Evolutionary conservation across 92 coral and sea anemone genomes (phyloP).

Genomic region (Isaurus tuberculatus): DNA sequence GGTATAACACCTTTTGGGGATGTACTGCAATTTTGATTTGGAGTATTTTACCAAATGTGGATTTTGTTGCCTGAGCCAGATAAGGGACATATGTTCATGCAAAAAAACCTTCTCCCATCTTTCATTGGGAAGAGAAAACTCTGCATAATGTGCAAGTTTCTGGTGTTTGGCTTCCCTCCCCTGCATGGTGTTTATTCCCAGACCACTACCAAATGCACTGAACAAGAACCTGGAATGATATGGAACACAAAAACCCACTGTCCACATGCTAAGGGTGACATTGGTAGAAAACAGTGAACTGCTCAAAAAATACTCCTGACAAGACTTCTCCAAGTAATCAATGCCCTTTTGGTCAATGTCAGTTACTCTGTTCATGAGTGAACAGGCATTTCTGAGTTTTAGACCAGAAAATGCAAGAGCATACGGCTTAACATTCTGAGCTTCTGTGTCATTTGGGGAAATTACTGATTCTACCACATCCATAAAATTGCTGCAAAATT

Average conservation of each 20-base stretch:
- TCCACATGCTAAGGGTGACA: conserved; percentile 69
- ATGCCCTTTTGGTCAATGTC: conserved; percentile 69
- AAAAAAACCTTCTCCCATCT: conserved; percentile 78
- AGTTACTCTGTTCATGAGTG: conserved; percentile 67
- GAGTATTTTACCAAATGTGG: conserved; percentile 61
- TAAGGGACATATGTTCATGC: conserved; percentile 73
- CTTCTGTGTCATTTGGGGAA: conserved; percentile 61
- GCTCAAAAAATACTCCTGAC: conserved; percentile 66
- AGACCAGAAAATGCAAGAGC: conserved; percentile 63
- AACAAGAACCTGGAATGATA: conserved; percentile 68
- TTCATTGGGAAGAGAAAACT: conserved; percentile 71
- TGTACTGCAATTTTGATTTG: conserved; percentile 63
- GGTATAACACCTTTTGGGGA: conserved; percentile 50
- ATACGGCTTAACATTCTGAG: conserved; percentile 47
- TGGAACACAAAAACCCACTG: conserved; percentile 81
- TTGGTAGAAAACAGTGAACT: conserved; percentile 68
- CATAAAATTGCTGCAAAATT: conserved; percentile 71
- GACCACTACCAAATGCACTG: conserved; percentile 66
- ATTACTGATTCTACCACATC: conserved; percentile 61
- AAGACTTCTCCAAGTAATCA: conserved; percentile 65
- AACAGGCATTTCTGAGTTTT: conserved; percentile 65
- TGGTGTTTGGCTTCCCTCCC: conserved; percentile 78
- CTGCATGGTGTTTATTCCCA: conserved; percentile 73
- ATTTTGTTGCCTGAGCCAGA: conserved; percentile 57
- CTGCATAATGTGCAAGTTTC: conserved; percentile 72